These are phyloP conservation scores for Phaethornis superciliosus DNA, from an alignment of 2,113 vertebrate species.

Conservation along the genomic window DNA sequence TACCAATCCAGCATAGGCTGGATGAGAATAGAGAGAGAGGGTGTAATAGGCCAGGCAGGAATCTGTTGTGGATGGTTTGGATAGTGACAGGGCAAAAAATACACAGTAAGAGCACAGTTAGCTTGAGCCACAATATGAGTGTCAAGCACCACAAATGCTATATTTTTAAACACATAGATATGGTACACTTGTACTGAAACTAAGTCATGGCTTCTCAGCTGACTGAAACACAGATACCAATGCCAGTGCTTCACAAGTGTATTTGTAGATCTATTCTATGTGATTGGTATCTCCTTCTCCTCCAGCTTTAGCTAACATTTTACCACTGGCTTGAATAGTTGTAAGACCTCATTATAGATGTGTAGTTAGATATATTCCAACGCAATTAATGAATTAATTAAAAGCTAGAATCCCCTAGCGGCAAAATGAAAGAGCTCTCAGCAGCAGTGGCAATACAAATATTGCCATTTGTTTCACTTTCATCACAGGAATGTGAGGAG, in stretches of 20 bases:
- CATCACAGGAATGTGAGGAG: neutral
- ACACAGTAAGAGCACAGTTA: neutral
- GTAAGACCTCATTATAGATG: neutral
- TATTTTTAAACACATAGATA: neutral
- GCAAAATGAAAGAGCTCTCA: neutral
- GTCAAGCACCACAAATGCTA: neutral
- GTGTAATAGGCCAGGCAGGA: neutral
- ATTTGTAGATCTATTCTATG: neutral
- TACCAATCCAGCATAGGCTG: neutral
- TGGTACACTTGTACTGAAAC: neutral
- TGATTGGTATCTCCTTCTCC: neutral
- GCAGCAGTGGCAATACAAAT: neutral
- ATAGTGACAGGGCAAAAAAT: neutral
- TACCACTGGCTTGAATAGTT: neutral
- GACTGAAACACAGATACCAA: neutral
- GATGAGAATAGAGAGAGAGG: neutral
- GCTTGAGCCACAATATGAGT: neutral
- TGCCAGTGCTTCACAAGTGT: neutral
- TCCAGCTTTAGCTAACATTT: neutral
- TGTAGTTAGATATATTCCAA: neutral
- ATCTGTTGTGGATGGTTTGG: neutral
- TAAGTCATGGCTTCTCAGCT: neutral
- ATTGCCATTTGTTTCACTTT: neutral
- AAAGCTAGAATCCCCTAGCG: neutral
- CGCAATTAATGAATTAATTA: neutral